Conservation (phyloP, 53 echinoderm and acorn worm genomes). For the Patiria pectinifera region DNA sequence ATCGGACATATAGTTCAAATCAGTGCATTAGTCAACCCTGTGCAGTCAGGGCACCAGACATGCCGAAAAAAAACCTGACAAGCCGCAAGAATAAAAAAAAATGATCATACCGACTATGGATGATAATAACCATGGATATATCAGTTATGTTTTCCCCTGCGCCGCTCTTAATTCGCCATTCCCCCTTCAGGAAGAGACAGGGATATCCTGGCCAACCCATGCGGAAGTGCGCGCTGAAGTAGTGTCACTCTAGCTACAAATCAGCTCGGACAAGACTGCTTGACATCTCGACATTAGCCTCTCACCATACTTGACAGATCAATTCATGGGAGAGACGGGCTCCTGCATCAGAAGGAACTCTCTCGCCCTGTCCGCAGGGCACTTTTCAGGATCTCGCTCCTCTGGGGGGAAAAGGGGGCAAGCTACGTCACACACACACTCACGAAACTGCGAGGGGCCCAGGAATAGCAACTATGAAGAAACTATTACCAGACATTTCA, state of each 20-base stretch:
- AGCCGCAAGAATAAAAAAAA: not conserved
- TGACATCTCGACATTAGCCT: slow-evolving; percentile 48
- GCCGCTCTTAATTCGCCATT: slow-evolving; percentile 61
- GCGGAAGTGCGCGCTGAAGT: slow-evolving; percentile 60
- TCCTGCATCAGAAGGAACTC: not conserved
- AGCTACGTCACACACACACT: not conserved
- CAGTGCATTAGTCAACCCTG: not conserved
- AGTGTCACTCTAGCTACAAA: slow-evolving; percentile 65
- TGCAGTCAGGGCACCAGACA: slow-evolving; percentile 10
- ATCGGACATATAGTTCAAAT: not conserved
- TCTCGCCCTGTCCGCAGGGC: slow-evolving; percentile 16
- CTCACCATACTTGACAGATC: slow-evolving; percentile 61
- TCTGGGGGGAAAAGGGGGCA: not conserved
- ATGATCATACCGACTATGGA: slow-evolving; percentile 27
- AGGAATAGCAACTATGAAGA: slow-evolving; percentile 12
- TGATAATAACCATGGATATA: slow-evolving; percentile 63
- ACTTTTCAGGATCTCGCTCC: not conserved
- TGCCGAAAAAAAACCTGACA: not conserved
- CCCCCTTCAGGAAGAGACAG: slow-evolving; percentile 57
- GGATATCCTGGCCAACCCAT: slow-evolving; percentile 64
- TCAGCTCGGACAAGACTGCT: slow-evolving; percentile 41
- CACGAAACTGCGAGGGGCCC: slow-evolving; percentile 13
- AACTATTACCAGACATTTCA: slow-evolving; percentile 12
- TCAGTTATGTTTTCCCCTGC: slow-evolving; percentile 63
- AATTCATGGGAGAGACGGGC: slow-evolving; percentile 57